Conservation (phyloP, 2,113 vertebrate species). For the Clarias magur region DNA sequence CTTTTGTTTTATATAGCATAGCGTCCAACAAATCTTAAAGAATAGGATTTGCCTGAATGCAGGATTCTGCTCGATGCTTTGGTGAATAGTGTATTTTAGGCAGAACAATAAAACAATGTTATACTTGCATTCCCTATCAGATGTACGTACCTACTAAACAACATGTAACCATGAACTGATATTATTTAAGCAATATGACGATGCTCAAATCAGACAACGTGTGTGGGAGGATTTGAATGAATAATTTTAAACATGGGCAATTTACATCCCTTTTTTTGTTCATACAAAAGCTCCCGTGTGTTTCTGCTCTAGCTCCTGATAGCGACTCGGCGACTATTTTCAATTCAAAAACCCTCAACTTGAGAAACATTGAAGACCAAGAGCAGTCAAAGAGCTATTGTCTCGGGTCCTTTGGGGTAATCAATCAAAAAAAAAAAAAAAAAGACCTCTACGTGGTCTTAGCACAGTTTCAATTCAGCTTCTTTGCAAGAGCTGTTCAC, state of each 20-base stretch:
- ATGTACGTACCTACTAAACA: neutral
- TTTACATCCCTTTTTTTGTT: slow-evolving; percentile 31
- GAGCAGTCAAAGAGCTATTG: slow-evolving; percentile 45
- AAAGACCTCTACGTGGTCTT: slow-evolving; percentile 26
- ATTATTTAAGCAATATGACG: neutral
- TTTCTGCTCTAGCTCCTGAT: slow-evolving; percentile 28
- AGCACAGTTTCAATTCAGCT: slow-evolving; percentile 26
- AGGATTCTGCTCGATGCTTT: slow-evolving; percentile 65
- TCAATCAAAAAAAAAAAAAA: slow-evolving; percentile 37
- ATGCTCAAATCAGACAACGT: slow-evolving; percentile 1
- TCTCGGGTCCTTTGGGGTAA: slow-evolving; percentile 45
- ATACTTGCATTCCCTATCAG: neutral
- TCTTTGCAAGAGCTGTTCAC: slow-evolving; percentile 15
- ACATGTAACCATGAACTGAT: neutral
- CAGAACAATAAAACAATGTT: neutral
- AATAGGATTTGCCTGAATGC: slow-evolving; percentile 61
- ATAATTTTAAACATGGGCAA: slow-evolving; percentile 12
- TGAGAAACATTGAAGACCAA: slow-evolving; percentile 45
- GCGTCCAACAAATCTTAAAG: slow-evolving; percentile 65
- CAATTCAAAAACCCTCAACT: slow-evolving; percentile 42
- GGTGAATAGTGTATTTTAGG: slow-evolving; percentile 63
- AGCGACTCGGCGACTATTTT: slow-evolving; percentile 37
- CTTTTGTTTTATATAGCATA: slow-evolving; percentile 66
- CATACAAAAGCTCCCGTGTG: slow-evolving; percentile 26
- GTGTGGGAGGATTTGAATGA: neutral